Base-by-base conservation (phyloP, 2,797 vertebrate species). In the Pseudochirops corinnae region DNA sequence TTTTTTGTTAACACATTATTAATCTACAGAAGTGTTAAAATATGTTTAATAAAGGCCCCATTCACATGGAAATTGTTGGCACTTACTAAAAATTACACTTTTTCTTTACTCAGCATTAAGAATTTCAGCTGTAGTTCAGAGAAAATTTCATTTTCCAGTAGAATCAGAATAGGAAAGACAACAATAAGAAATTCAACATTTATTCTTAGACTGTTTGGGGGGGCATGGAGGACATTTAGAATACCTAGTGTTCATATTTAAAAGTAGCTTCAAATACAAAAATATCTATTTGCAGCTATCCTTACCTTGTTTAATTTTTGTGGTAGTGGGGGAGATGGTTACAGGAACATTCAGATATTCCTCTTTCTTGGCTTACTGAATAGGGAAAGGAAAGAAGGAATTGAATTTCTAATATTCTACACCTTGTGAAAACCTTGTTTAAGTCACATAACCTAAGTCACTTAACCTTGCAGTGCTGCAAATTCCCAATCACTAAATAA, bases 11-110 rank as follows among this genome's bases (percentile, higher is more conserved):
- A 98, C 98, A 97, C 21, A 1, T 98, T 98, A 98, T 98, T 98
- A 98, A 98, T 98, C 97, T 97, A 95, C 90, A 98, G 91, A 96
- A 98, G 94, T 97, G 96, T 98, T 98, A 98, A 98, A 99, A 98
- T 98, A 98, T 93, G 96, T 97, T 98, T 98, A 96, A 97, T 96
- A 98, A 98, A 98, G 94, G 67, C 93, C 82, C 90, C 94, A 93
- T 97, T 98, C 97, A 97, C 96, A 95, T 97, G 95, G 96, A 98
- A 98, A 98, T 97, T 96, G 94, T 97, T 98, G 97, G 95, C 93
- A 98, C 55, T 95, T 97, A 96, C 28, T 90, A 96, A 95, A 97
- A 96, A 95, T 96, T 93, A 95, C 9, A 95, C 56, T 93, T 5
- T 97, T 98, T 98, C 93, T 97, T 95, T 98, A 58, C 56, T 96